Base-by-base conservation (phyloP, 2,113 vertebrate genomes). In the Hyla sarda region DNA sequence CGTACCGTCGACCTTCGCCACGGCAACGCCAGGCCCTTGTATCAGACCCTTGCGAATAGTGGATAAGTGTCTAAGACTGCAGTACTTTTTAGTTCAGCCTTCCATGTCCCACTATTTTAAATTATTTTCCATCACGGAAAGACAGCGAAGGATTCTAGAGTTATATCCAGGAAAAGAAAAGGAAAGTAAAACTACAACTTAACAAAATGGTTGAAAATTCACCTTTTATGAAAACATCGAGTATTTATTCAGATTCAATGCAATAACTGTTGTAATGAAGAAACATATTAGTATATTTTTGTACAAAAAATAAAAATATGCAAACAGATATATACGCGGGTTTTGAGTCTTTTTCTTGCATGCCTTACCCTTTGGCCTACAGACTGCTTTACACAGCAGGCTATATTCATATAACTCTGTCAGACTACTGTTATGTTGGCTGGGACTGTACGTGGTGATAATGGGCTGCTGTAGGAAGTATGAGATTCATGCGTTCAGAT, bases 281-380 rank as follows among this genome's bases (percentile, higher is more conserved):
- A 6, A 17, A 17, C 25, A 32, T 37, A 58, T 45, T 41, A 16
- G 32, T 73, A 69, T 72, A 73, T 58, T 73, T 69, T 83, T 83
- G 82, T 48, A 79, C 19, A 37, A 34, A 60, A 83, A 83, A 67
- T 30, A 32, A 82, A 69, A 16, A 3, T 30, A 1, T 65, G 12
- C 56, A 58, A 52, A 52, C 19, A 1, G 7, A 32, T 16, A 16
- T 32, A 16, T 65, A 3, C 21, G 25, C 2, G 30, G 13, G 1
- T 65, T 65, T 2, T 30, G 25, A 23, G 25, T 30, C 4, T 13
- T 28, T 62, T 28, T 28, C n/a, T n/a, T n/a, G n/a, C n/a, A n/a
- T n/a, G n/a, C n/a, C n/a, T n/a, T n/a, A n/a, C n/a, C n/a, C n/a
- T n/a, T n/a, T n/a, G n/a, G n/a, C n/a, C n/a, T n/a, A n/a, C n/a